phyloP scores from a whole-genome alignment of 2,797 vertebrate genomes.

The Holocentrus rufus region DNA sequence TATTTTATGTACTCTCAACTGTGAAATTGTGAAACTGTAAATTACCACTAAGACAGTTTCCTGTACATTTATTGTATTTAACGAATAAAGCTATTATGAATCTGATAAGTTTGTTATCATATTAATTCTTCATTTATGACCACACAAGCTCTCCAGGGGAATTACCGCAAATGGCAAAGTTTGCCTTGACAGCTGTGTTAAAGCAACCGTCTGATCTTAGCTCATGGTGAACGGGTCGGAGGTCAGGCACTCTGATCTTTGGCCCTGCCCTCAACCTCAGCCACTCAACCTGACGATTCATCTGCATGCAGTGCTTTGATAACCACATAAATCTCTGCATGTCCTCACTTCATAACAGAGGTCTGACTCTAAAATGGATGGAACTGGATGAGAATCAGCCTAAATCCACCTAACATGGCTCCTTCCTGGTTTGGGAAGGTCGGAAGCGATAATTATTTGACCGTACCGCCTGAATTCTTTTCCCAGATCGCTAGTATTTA shows the following conservation, averaged over 20 bases:
- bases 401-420: background rate
- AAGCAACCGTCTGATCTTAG: slow-evolving; percentile 13
- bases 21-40: background rate
- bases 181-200: slow-evolving; percentile 18
- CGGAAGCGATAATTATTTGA: slow-evolving; percentile 25
- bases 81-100: slow-evolving; percentile 19
- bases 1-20: slow-evolving; percentile 3
- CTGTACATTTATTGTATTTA: slow-evolving; percentile 18
- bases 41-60: slow-evolving; percentile 13
- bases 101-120: background rate
- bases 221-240: slow-evolving; percentile 23
- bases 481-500: slow-evolving; percentile 26
- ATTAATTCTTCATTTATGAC: background rate
- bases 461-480: slow-evolving; percentile 22
- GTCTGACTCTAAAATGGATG: background rate
- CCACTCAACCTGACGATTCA: background rate
- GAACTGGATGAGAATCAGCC: background rate
- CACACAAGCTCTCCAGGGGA: background rate
- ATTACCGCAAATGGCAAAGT: slow-evolving; percentile 14
- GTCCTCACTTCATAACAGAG: background rate
- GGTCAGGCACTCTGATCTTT: slow-evolving; percentile 3
- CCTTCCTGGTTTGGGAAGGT: slow-evolving; percentile 24
- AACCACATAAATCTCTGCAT: background rate
- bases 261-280: slow-evolving; percentile 6
- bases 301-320: slow-evolving; percentile 1